Evolutionary conservation across 92 coral and sea anemone species (phyloP).

Genomic region (Bergia sp.): DNA sequence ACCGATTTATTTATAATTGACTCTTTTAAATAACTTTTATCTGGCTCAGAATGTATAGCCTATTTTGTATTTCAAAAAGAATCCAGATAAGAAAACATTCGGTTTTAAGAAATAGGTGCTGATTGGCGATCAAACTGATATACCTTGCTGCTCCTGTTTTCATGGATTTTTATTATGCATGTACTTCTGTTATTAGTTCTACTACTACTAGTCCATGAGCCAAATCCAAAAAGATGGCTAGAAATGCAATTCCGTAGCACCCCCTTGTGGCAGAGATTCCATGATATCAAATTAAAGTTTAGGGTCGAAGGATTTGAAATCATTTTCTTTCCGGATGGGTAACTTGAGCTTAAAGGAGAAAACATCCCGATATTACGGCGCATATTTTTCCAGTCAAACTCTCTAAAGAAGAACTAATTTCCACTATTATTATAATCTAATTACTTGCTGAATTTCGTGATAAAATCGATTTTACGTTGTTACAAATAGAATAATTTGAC

Average conservation of each 20-base stretch:
- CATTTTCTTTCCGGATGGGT: not conserved
- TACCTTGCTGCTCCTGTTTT: constrained; percentile 13
- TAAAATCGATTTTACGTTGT: constrained; percentile 10
- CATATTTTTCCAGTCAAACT: constrained; percentile 2
- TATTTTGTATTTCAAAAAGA: constrained; percentile 3
- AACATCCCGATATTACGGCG: not conserved
- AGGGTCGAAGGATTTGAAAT: not conserved
- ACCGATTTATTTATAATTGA: constrained; percentile 16
- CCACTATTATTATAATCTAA: not conserved
- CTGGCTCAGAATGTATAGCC: constrained; percentile 11
- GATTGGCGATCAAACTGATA: constrained; percentile 16
- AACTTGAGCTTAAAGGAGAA: not conserved
- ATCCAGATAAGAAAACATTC: constrained; percentile 11
- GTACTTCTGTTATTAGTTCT: constrained; percentile 15
- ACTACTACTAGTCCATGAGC: constrained; percentile 15
- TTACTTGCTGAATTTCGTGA: not conserved
- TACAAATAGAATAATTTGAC: not conserved
- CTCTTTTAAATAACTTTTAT: not conserved
- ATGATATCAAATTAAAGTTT: constrained; percentile 14
- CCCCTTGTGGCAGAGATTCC: not conserved
- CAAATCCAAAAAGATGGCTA: constrained; percentile 2
- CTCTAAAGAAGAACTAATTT: not conserved
- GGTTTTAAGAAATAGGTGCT: not conserved
- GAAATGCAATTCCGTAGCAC: constrained; percentile 8
- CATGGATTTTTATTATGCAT: constrained; percentile 1